phyloP scores from a whole-genome alignment of 2,888 invertebrate species.

The Napeogenes inachia region DNA sequence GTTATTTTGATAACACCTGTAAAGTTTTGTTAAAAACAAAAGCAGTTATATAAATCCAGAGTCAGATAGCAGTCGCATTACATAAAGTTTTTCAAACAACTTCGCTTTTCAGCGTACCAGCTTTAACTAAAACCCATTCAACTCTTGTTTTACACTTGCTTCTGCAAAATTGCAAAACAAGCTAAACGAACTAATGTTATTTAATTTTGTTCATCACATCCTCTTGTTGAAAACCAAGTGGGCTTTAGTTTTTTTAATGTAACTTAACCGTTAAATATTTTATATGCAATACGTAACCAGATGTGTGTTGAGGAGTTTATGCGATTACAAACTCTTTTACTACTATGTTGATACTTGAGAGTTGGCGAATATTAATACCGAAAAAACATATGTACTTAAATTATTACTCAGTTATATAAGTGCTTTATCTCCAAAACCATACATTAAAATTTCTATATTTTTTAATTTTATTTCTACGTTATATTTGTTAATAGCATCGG shows the following conservation, averaged over 20 bases:
- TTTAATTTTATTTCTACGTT: too few species aligned
- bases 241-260: background rate
- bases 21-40: background rate
- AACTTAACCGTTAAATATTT: too few species aligned
- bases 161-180: constrained; percentile 5
- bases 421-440: too few species aligned
- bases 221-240: background rate
- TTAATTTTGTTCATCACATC: background rate
- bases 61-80: background rate
- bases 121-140: constrained; percentile 5
- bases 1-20: background rate
- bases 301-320: too few species aligned
- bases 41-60: background rate
- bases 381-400: too few species aligned
- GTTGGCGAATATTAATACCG: too few species aligned
- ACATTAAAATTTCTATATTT: too few species aligned
- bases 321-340: too few species aligned
- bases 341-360: too few species aligned
- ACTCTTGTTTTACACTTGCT: constrained; percentile 4
- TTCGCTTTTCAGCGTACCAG: constrained; percentile 3
- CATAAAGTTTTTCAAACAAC: constrained; percentile 7
- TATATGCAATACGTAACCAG: too few species aligned
- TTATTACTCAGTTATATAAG: too few species aligned
- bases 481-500: too few species aligned
- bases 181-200: constrained; percentile 4